These are phyloP conservation scores for Bradynema listronoti DNA, from an alignment of 1,140 invertebrate genomes.

Conservation along the genomic window DNA sequence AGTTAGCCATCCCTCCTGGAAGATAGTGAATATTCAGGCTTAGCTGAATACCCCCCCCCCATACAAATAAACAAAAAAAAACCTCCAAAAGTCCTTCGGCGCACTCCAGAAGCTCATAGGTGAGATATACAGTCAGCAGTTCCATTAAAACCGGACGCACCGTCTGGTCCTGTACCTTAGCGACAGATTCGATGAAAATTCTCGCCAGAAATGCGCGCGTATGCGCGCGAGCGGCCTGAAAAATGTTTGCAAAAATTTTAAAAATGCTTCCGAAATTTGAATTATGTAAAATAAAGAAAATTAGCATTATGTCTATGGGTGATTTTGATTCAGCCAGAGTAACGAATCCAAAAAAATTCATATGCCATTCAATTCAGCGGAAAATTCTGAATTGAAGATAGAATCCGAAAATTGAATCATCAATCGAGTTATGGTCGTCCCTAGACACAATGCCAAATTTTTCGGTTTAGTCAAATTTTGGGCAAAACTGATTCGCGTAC, in stretches of 20 bases:
- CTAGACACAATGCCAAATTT: too few relatives aligned
- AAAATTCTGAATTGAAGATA: too few relatives aligned
- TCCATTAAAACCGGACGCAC: slow-evolving; percentile 32
- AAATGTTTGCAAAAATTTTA: too few relatives aligned
- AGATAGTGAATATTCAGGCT: background rate
- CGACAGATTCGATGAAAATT: slow-evolving; percentile 33
- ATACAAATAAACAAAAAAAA: background rate
- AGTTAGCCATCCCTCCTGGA: slow-evolving; percentile 34
- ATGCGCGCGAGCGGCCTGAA: slow-evolving; percentile 39
- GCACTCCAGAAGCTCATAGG: slow-evolving; percentile 41
- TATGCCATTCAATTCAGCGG: too few relatives aligned
- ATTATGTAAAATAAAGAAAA: background rate
- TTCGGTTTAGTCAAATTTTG: too few relatives aligned
- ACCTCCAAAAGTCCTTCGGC: slow-evolving; percentile 29
- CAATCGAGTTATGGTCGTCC: too few relatives aligned
- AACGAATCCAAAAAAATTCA: too few relatives aligned
- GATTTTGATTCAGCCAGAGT: too few relatives aligned
- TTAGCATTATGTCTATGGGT: slow-evolving; percentile 3
- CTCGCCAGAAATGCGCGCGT: slow-evolving; percentile 44
- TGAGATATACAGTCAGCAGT: slow-evolving; percentile 32
- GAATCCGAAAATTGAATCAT: too few relatives aligned
- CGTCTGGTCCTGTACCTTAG: slow-evolving; percentile 20
- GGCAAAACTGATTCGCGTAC: too few relatives aligned
- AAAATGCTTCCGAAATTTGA: too few relatives aligned
- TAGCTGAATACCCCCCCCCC: background rate